Evolutionary conservation across 2,113 vertebrate species (phyloP), one percentile per base, ranked within the genome.

Genomic region (Rhynchomys soricoides): DNA sequence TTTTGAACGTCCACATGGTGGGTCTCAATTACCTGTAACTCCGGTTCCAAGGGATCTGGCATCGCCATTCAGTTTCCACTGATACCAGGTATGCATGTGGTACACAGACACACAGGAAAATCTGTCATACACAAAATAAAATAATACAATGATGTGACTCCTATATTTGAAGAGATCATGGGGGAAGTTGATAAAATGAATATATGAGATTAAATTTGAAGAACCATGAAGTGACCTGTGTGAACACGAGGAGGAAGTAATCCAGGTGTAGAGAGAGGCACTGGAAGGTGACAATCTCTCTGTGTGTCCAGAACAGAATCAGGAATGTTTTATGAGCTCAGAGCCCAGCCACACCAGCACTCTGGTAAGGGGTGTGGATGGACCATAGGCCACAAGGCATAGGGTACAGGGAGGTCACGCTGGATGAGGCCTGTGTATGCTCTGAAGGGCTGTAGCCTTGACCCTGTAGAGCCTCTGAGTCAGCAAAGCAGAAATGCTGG

Each of bases 321-420:
- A 19, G 45, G 26, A 16, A 11, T 10, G 43, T 17, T 4, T 34
- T 57, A 3, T 17, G 37, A 15, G 71, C 70, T 87, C 48, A 45
- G 71, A 15, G 48, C 24, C 7, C 12, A 3, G 22, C 68, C 15
- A 43, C 52, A 31, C 50, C 3, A 34, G 59, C 19, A 6, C 24
- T 19, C 50, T 52, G 43, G 55, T 16, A 57, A 85, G 73, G 34
- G 40, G 1, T 13, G 13, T 34, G 37, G 68, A 34, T 31, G 26
- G 16, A 37, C 1, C 7, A 29, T 0, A 11, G 91, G 50, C 1
- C 1, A 1, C 1, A 9, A 50, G 66, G 31, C 16, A 37, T 3
- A 7, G 3, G 31, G 79, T n/a, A 37, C 71, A 26, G 0, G 7
- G 82, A 34, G 75, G 34, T 12, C 78, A 26, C 43, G 40, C 74